Evolutionary conservation across 1,140 invertebrate species (phyloP).

Genomic region (Rhagoletis pomonella): DNA sequence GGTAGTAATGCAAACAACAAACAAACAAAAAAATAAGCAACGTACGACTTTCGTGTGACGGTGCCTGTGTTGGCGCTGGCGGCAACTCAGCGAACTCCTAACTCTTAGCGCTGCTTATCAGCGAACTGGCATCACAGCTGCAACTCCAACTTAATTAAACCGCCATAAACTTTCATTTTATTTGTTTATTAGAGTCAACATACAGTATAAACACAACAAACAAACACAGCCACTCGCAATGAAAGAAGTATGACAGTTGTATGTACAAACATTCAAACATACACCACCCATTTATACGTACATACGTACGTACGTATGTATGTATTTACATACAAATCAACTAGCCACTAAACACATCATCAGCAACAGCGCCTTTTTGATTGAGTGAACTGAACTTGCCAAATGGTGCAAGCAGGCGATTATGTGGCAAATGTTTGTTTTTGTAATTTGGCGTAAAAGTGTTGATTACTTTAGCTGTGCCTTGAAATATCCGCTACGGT

Average conservation of each 20-base stretch:
- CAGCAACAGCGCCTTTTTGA: constrained; percentile 40
- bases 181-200: constrained; percentile 24
- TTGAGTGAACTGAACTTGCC: constrained; percentile 41
- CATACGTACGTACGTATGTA: no score
- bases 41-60: not conserved
- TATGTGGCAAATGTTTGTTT: constrained; percentile 18
- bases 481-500: not conserved
- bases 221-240: no score
- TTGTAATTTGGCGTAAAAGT: constrained; percentile 47
- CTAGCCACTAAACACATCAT: constrained; percentile 41
- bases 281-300: no score
- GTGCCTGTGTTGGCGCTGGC: not conserved
- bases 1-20: not conserved
- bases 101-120: constrained; percentile 1
- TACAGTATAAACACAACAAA: not conserved
- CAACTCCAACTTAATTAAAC: constrained; percentile 45
- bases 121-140: constrained; percentile 19
- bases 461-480: constrained; percentile 29
- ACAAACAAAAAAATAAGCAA: not conserved
- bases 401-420: not conserved
- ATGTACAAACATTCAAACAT: not conserved
- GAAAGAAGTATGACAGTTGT: not conserved
- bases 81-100: not conserved
- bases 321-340: not conserved
- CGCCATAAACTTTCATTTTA: constrained; percentile 51